Evolutionary conservation across 2,113 vertebrate species (phyloP).

Genomic region (Catharus fuscescens): DNA sequence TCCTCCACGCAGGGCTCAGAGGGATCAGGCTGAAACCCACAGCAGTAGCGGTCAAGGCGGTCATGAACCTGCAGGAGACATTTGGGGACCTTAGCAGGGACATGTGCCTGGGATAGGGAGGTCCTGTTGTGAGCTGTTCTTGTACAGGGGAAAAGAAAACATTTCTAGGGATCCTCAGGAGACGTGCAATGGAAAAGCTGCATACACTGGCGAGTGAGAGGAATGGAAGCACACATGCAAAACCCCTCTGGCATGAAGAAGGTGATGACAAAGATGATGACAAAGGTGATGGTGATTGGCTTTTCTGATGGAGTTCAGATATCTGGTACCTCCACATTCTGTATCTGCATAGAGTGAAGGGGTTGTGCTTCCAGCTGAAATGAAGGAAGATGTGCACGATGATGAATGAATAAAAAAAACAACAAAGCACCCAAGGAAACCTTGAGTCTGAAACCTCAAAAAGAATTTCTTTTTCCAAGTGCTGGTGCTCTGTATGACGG

Average conservation of each 20-base stretch:
- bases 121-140: background rate
- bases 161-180: background rate
- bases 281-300: background rate
- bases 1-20: constrained; percentile 89
- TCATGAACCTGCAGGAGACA: constrained; percentile 84
- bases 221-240: background rate
- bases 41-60: constrained; percentile 92
- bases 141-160: background rate
- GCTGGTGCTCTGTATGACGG: background rate
- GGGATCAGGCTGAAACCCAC: constrained; percentile 87
- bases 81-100: background rate
- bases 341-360: fast-evolving
- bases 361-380: background rate
- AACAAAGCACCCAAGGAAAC: background rate
- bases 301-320: background rate
- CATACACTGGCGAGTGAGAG: background rate
- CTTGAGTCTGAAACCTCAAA: background rate
- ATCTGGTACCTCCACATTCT: background rate
- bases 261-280: background rate
- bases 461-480: background rate
- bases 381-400: fast-evolving
- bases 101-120: fast-evolving
- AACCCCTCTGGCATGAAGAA: background rate
- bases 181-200: background rate
- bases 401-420: fast-evolving